Conservation (phyloP, 2,888 invertebrate species). For the Seira musarum region DNA sequence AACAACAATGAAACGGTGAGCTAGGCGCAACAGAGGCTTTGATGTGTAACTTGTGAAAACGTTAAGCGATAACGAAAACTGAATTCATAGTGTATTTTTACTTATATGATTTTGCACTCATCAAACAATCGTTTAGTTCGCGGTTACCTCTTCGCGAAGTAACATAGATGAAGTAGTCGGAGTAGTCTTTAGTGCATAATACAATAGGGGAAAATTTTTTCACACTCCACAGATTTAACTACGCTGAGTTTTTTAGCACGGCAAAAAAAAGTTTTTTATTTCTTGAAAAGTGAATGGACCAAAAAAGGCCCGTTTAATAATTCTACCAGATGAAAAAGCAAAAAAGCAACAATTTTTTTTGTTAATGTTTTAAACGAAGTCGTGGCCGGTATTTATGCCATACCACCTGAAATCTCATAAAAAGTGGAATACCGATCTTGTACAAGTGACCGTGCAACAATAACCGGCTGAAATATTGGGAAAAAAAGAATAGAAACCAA, state of each 20-base stretch:
- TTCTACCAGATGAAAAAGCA: background rate
- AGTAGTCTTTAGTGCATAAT: background rate
- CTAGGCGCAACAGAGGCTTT: background rate
- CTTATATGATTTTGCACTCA: slow-evolving; percentile 43
- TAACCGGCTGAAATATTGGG: slow-evolving; percentile 5
- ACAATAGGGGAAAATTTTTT: too few species aligned
- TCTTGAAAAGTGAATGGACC: slow-evolving; percentile 1
- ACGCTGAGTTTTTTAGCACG: too few species aligned
- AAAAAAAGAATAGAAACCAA: slow-evolving; percentile 24
- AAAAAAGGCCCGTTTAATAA: slow-evolving; percentile 4
- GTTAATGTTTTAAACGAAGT: background rate
- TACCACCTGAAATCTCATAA: slow-evolving; percentile 6
- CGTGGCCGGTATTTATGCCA: slow-evolving; percentile 12
- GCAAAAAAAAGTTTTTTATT: too few species aligned
- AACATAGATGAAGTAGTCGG: slow-evolving; percentile 42
- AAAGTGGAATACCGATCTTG: slow-evolving; percentile 9
- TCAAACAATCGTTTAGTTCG: slow-evolving; percentile 59
- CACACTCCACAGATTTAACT: too few species aligned
- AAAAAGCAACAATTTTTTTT: background rate
- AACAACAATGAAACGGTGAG: slow-evolving; percentile 27
- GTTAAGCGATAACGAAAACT: slow-evolving; percentile 28
- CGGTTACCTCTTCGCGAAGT: slow-evolving; percentile 52
- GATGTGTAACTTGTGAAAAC: slow-evolving; percentile 39
- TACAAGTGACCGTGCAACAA: slow-evolving; percentile 15
- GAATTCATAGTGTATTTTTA: slow-evolving; percentile 9